These are phyloP conservation scores for Champsocephalus gunnari DNA, from an alignment of 2,797 vertebrate genomes.

Conservation along the genomic window DNA sequence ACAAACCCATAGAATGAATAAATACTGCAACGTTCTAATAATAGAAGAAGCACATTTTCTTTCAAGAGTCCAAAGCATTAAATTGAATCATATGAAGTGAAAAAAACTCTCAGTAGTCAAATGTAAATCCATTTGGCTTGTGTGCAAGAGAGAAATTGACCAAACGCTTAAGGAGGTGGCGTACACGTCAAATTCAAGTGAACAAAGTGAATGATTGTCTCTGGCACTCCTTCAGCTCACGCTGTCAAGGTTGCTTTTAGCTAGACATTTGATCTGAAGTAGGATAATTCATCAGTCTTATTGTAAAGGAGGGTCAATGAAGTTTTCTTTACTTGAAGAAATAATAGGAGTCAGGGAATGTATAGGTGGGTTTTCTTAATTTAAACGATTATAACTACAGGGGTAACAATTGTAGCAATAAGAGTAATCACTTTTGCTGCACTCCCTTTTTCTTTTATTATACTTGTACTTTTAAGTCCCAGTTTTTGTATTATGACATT, in stretches of 20 bases:
- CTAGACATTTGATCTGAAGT: not conserved
- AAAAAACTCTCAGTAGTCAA: not conserved
- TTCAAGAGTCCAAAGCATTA: not conserved
- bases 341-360: not conserved
- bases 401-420: too few relatives aligned
- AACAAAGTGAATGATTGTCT: slow-evolving; percentile 24
- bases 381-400: too few relatives aligned
- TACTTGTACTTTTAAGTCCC: too few relatives aligned
- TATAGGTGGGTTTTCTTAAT: not conserved
- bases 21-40: too few relatives aligned
- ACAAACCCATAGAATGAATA: not conserved
- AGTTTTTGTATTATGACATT: too few relatives aligned
- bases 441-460: too few relatives aligned
- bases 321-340: slow-evolving; percentile 5
- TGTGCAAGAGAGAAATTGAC: slow-evolving; percentile 26
- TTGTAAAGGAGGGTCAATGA: not conserved
- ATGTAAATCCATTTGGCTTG: slow-evolving; percentile 12
- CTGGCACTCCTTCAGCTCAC: not conserved
- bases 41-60: not conserved
- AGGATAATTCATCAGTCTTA: not conserved
- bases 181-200: slow-evolving; percentile 22
- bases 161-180: slow-evolving; percentile 8
- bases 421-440: too few relatives aligned
- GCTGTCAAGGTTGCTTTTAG: not conserved
- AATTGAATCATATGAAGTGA: slow-evolving; percentile 4